Conservation (phyloP, 1,140 invertebrate genomes). For the Linepithema humile region DNA sequence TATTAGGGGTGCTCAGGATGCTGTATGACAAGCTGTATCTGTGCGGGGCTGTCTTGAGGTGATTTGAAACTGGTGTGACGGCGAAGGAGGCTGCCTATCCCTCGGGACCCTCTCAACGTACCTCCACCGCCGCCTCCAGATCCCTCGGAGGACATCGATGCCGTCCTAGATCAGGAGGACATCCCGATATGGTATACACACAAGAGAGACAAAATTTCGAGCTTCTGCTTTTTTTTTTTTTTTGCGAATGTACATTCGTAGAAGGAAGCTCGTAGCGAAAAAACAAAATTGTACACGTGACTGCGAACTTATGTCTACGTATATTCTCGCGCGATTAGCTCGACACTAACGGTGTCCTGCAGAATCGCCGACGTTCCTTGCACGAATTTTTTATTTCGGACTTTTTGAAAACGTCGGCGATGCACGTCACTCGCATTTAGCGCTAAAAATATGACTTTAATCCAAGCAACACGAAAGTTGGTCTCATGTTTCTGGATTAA, state of each 20-base stretch:
- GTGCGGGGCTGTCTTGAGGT: conserved; percentile 83
- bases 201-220: conserved; percentile 72
- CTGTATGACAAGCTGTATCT: conserved; percentile 84
- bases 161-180: conserved; percentile 84
- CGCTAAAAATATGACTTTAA: too few species aligned
- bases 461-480: too few species aligned
- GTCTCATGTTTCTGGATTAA: background rate
- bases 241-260: background rate
- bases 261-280: background rate
- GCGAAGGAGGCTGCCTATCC: conserved; percentile 84
- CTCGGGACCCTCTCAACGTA: conserved; percentile 83
- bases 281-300: background rate
- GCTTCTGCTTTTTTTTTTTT: background rate
- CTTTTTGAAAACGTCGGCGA: too few species aligned
- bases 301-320: background rate
- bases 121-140: conserved; percentile 83
- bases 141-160: conserved; percentile 84
- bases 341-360: background rate
- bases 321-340: background rate
- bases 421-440: background rate
- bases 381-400: background rate
- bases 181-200: conserved; percentile 83
- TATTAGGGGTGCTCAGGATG: conserved; percentile 83
- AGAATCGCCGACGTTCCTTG: conserved; percentile 25
- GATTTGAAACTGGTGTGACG: conserved; percentile 85